Percentiles rank a stretch among this genome's conserved stretches.
Conservation (phyloP, 2,888 invertebrate species). For the Nephrotoma appendiculata region DNA sequence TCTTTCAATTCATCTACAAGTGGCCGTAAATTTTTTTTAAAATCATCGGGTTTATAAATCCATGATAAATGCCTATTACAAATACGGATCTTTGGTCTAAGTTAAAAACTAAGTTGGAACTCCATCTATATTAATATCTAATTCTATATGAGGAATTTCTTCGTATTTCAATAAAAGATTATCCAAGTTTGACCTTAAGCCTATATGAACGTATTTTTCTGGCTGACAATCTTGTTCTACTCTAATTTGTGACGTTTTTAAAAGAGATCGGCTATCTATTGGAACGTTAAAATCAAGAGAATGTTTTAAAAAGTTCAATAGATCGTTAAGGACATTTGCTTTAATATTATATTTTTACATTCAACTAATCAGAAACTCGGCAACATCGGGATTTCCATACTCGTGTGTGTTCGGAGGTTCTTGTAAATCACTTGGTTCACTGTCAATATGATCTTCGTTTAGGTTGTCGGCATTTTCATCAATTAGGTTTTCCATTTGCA, state of each 20-base stretch:
- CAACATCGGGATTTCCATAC: background rate
- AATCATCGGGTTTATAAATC: background rate
- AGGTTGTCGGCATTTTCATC: too few species aligned
- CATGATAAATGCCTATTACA: background rate
- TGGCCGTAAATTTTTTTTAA: background rate
- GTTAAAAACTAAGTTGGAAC: background rate
- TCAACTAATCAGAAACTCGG: background rate
- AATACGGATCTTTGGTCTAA: background rate
- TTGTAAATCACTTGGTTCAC: background rate
- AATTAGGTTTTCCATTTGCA: too few species aligned
- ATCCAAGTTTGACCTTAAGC: background rate
- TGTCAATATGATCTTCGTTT: background rate
- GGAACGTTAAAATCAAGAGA: background rate
- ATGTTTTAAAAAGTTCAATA: too few species aligned
- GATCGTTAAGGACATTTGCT: background rate
- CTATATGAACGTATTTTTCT: background rate
- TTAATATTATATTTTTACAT: background rate
- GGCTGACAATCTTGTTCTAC: background rate
- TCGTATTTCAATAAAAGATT: background rate
- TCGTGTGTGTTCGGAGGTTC: background rate
- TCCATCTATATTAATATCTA: constrained; percentile 9
- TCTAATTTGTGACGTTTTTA: background rate
- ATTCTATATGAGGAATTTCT: background rate
- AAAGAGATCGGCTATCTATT: background rate
- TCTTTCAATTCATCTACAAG: too few species aligned